Evolutionary conservation across 1,140 invertebrate species (phyloP), one percentile per base, ranked within the genome.

Genomic region (Aphaenogaster floridana): DNA sequence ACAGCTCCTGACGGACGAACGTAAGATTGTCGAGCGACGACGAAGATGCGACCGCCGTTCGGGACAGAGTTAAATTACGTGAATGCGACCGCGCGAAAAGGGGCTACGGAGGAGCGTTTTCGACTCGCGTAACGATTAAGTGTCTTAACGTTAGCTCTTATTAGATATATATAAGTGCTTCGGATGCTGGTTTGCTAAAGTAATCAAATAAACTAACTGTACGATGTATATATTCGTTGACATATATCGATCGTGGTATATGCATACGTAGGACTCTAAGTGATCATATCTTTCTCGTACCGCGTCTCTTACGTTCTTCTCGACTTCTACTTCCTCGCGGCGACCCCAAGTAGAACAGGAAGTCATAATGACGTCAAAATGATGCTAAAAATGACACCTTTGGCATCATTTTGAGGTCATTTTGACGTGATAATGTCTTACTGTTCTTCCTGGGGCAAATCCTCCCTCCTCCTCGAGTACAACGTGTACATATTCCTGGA

Each of bases 221-320:
- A 83, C 52, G 66, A 83, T 83, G 79, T 83, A 83, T 83, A 83
- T 83, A 83, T 83, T 45, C 79, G 79, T 83, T 83, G 52, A 83
- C 79, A 71, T 83, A 83, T 83, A 83, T 83, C 66, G 39, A 13
- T 72, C 50, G 28, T 83, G 79, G 6, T 72, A 83, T 71, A 81
- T 81, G 79, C 45, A 36, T 66, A 80, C 57, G 52, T 83, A 83
- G 21, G 52, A 83, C 21, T 77, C 28, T 81, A 83, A 80, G 79
- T 48, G 64, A 83, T 83, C 64, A 71, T 64, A 50, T 71, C 66
- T 59, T 59, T 57, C 36, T 83, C 66, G 45, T 61, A 79, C 13
- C 17, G 28, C 17, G 28, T 81, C 15, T 68, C 3, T 66, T 68
- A 7, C 50, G 28, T 79, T 50, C 28, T n/a, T 36, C 34, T 45